Evolutionary conservation across 2,797 vertebrate species (phyloP).

Genomic region (Gymnopithys bicolor): DNA sequence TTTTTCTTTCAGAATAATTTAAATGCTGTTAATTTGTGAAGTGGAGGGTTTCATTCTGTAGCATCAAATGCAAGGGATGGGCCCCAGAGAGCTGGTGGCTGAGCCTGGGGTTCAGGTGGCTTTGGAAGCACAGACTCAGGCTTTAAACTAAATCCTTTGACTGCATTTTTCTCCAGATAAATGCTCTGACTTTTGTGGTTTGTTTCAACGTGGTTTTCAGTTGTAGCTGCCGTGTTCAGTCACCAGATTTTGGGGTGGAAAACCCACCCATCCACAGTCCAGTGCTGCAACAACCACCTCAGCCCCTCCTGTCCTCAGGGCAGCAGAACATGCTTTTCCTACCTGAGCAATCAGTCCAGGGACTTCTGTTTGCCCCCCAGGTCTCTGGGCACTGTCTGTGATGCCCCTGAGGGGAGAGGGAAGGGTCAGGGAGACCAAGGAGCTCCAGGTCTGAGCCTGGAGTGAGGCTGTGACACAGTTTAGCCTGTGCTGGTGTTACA

Average conservation of each 20-base stretch:
- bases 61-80: neutral
- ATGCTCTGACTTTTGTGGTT: neutral
- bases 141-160: neutral
- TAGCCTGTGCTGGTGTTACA: neutral
- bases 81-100: neutral
- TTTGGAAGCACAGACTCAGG: neutral
- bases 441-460: neutral
- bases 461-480: neutral
- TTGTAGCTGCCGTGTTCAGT: neutral
- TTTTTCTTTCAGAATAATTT: neutral
- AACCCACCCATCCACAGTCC: accelerated
- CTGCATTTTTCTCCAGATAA: neutral
- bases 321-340: neutral
- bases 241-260: neutral
- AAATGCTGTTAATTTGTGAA: neutral
- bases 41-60: neutral
- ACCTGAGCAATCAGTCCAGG: neutral
- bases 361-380: neutral
- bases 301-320: accelerated
- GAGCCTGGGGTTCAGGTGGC: neutral
- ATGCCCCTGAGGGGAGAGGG: neutral
- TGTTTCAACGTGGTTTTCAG: accelerated
- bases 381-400: neutral
- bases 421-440: neutral
- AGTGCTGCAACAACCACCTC: neutral